Percentiles rank a stretch among this genome's conserved stretches.
Conservation (phyloP, 2,888 invertebrate genomes). For the Ichneumon xanthorius region DNA sequence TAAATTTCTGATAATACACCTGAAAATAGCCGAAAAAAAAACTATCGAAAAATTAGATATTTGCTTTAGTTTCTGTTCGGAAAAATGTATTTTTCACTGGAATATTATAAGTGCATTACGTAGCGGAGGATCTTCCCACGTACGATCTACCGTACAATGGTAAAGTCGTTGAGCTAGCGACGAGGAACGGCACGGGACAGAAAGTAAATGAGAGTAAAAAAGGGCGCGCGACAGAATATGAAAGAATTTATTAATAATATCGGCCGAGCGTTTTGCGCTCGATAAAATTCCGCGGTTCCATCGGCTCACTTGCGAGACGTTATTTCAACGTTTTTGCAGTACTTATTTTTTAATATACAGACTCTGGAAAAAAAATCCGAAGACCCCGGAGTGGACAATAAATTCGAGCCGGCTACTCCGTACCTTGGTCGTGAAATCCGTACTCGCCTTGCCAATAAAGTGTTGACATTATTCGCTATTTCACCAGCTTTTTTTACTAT, state of each 20-base stretch:
- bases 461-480: not conserved
- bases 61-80: no score
- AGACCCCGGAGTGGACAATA: not conserved
- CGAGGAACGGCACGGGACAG: not conserved
- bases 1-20: no score
- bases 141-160: not conserved
- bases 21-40: no score
- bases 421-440: not conserved
- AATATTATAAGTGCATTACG: not conserved
- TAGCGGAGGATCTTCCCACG: not conserved
- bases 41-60: no score
- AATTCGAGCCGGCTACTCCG: not conserved
- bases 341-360: not conserved
- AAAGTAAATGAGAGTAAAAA: not conserved
- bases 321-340: not conserved
- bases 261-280: no score
- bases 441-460: conserved; percentile 11
- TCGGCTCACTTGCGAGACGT: not conserved
- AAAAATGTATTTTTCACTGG: no score
- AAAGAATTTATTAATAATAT: not conserved
- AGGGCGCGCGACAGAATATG: not conserved
- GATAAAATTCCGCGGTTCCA: not conserved
- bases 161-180: not conserved
- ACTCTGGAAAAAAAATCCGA: not conserved
- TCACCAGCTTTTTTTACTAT: not conserved